Percentiles rank a stretch among this genome's conserved stretches.
Conservation (phyloP, 2,113 vertebrate species). For the Takifugu bimaculatus region DNA sequence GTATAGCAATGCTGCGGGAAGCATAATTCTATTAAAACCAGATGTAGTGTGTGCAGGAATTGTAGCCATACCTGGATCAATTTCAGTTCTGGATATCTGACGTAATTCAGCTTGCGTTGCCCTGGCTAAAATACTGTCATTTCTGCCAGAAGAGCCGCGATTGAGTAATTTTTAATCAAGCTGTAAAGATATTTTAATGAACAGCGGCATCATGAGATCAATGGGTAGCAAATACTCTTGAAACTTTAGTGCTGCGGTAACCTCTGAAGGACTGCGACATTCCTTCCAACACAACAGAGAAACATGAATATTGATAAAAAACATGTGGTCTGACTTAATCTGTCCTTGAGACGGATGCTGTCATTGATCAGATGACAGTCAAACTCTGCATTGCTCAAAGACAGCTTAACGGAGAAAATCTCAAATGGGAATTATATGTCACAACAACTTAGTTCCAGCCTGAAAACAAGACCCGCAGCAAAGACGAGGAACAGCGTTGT, state of each 20-base stretch:
- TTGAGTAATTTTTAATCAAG: constrained; percentile 56
- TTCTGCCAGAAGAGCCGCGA: constrained; percentile 28
- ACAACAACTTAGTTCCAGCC: constrained; percentile 3
- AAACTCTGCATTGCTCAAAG: constrained; percentile 11
- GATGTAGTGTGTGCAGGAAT: not conserved
- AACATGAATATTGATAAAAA: constrained; percentile 20
- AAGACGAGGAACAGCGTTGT: not conserved
- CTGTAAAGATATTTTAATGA: constrained; percentile 59
- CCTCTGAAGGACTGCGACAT: constrained; percentile 26
- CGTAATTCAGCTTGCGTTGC: constrained; percentile 45
- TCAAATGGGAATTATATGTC: constrained; percentile 9
- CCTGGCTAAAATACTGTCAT: constrained; percentile 28
- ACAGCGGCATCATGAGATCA: constrained; percentile 39
- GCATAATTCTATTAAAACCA: too few species aligned
- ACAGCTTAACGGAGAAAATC: constrained; percentile 15
- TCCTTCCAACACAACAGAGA: constrained; percentile 19
- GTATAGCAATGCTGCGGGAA: too few species aligned
- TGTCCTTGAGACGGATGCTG: constrained; percentile 10
- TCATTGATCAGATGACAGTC: not conserved
- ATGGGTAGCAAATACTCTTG: constrained; percentile 35
- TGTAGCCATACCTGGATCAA: constrained; percentile 5
- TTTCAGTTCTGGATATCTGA: not conserved
- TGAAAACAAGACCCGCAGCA: not conserved
- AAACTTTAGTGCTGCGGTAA: constrained; percentile 25
- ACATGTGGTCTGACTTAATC: constrained; percentile 22